phyloP scores from a whole-genome alignment of 2,888 invertebrate genomes.

The Perdita meconis region DNA sequence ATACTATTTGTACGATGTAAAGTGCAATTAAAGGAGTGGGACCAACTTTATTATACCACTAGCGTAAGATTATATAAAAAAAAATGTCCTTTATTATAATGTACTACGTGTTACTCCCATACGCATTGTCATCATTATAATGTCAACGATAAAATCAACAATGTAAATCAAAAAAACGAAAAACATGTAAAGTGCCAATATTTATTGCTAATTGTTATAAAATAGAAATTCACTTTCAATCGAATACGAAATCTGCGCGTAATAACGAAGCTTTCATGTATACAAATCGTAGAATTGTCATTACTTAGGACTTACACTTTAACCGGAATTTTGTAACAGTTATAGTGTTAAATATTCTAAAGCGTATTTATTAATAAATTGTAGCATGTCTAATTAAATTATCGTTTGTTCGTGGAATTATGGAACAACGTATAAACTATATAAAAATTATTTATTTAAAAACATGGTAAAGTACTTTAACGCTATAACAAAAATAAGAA shows the following conservation, averaged over 20 bases:
- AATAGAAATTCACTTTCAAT: too few relatives aligned
- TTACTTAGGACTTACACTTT: background rate
- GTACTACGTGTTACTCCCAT: slow-evolving; percentile 14
- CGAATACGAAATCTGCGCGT: too few relatives aligned
- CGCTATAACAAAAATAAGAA: slow-evolving; percentile 10
- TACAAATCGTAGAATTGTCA: too few relatives aligned
- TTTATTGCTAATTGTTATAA: too few relatives aligned
- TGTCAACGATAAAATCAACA: slow-evolving; percentile 18
- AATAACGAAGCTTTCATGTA: too few relatives aligned
- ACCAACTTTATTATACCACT: slow-evolving; percentile 62
- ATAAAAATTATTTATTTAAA: background rate
- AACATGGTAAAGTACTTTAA: slow-evolving; percentile 4
- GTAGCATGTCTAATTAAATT: background rate
- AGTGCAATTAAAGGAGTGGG: slow-evolving; percentile 69
- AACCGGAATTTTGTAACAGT: slow-evolving; percentile 15
- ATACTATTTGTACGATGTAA: slow-evolving; percentile 43
- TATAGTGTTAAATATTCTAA: slow-evolving; percentile 12
- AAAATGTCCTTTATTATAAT: slow-evolving; percentile 11
- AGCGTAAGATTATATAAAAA: slow-evolving; percentile 16
- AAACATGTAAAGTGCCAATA: too few relatives aligned
- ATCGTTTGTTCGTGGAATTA: background rate
- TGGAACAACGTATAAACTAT: background rate
- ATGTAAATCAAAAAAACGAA: background rate
- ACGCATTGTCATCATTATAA: slow-evolving; percentile 3
- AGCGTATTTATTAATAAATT: background rate